Conservation (phyloP, 2,888 invertebrate genomes). For the Ochropacha duplaris region DNA sequence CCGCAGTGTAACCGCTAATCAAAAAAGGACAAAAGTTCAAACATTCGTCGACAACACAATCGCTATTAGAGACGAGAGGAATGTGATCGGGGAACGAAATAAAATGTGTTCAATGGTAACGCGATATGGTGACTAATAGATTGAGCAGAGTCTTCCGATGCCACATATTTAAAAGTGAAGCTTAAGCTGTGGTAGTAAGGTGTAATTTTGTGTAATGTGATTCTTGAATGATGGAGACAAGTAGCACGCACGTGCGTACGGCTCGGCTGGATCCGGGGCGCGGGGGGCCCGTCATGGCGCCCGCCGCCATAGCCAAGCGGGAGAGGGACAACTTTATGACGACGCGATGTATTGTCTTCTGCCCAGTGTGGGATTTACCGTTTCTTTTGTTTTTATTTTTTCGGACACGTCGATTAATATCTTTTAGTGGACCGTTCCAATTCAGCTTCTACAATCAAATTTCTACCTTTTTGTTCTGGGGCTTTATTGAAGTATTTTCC, state of each 20-base stretch:
- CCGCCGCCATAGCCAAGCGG: constrained; percentile 70
- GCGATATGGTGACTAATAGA: constrained; percentile 69
- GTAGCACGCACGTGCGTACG: constrained; percentile 76
- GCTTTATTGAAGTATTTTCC: constrained; percentile 41
- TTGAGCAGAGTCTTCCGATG: constrained; percentile 48
- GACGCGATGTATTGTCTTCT: constrained; percentile 76
- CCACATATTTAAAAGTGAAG: constrained; percentile 38
- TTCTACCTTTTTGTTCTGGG: constrained; percentile 38
- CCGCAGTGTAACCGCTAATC: constrained; percentile 71
- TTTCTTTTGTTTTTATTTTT: constrained; percentile 72
- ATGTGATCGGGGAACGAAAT: constrained; percentile 56
- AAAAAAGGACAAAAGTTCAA: constrained; percentile 79
- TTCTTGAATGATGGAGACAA: constrained; percentile 53
- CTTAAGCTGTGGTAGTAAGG: constrained; percentile 54
- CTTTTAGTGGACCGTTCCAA: constrained; percentile 57
- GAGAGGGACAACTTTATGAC: constrained; percentile 77
- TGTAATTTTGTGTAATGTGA: constrained; percentile 45
- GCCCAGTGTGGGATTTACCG: constrained; percentile 74
- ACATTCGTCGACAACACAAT: constrained; percentile 68
- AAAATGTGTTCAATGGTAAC: constrained; percentile 69
- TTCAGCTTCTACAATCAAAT: constrained; percentile 51
- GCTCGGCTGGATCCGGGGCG: constrained; percentile 37
- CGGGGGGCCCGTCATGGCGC: constrained; percentile 60
- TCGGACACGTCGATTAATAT: constrained; percentile 71
- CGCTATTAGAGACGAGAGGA: constrained; percentile 57